Evolutionary conservation across 2,888 invertebrate genomes (phyloP).

Genomic region (Yponomeuta malinellus): DNA sequence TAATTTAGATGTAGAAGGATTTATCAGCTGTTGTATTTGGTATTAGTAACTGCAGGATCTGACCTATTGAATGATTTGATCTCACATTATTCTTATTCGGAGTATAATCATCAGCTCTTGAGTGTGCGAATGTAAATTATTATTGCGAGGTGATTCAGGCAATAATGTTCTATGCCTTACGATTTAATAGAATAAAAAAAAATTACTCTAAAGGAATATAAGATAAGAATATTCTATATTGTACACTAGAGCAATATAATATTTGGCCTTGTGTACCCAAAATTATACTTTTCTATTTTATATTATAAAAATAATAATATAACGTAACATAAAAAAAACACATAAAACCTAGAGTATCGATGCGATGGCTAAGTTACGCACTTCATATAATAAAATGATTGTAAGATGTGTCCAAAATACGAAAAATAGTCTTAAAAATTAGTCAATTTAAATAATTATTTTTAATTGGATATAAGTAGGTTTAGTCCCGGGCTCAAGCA

Average conservation of each 20-base stretch:
- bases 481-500: conserved; percentile 47
- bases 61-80: conserved; percentile 50
- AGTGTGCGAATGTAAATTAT: conserved; percentile 15
- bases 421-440: conserved; percentile 55
- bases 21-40: no score
- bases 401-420: conserved; percentile 47
- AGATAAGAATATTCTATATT: conserved; percentile 18
- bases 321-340: conserved; percentile 29
- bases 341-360: conserved; percentile 24
- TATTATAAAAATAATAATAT: conserved; percentile 23
- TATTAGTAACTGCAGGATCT: no score
- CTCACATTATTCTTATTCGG: conserved; percentile 54
- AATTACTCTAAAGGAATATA: conserved; percentile 48
- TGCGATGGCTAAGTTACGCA: conserved; percentile 10
- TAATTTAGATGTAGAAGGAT: no score
- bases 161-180: conserved; percentile 48
- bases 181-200: conserved; percentile 32
- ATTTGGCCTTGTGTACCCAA: no score
- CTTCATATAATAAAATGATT: conserved; percentile 9
- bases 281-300: no score
- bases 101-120: conserved; percentile 22
- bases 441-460: conserved; percentile 52
- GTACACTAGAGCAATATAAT: no score
- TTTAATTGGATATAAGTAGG: conserved; percentile 50
- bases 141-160: conserved; percentile 36